Conservation (phyloP, 2,113 vertebrate species). For the Syngnathus floridae region DNA sequence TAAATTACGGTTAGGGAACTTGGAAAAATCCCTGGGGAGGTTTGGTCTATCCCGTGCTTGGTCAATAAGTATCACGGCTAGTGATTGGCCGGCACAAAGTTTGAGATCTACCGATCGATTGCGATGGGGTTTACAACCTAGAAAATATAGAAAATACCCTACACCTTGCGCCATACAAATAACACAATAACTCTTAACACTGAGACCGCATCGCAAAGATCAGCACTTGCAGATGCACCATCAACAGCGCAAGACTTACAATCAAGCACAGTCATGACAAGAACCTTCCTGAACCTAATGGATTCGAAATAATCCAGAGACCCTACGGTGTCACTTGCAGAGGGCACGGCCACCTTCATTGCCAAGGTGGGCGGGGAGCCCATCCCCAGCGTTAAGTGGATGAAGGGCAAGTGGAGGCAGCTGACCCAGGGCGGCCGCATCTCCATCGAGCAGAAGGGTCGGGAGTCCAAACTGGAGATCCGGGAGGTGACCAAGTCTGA, state of each 20-base stretch:
- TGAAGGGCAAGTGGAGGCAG: slow-evolving; percentile 98
- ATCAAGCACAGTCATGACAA: background rate
- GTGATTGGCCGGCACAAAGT: too few relatives aligned
- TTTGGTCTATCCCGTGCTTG: too few relatives aligned
- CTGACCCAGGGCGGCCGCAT: slow-evolving; percentile 90
- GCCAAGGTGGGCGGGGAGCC: slow-evolving; percentile 97
- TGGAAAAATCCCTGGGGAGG: too few relatives aligned
- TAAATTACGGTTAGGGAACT: too few relatives aligned
- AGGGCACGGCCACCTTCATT: slow-evolving; percentile 87
- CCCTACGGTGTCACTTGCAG: slow-evolving; percentile 55
- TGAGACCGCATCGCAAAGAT: too few relatives aligned
- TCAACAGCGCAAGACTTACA: too few relatives aligned
- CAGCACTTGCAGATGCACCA: too few relatives aligned
- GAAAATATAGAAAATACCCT: too few relatives aligned
- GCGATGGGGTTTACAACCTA: too few relatives aligned
- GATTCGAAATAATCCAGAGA: background rate
- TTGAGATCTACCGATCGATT: too few relatives aligned
- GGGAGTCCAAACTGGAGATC: slow-evolving; percentile 86
- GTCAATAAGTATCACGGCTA: too few relatives aligned
- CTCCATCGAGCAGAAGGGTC: slow-evolving; percentile 82
- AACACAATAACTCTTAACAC: background rate
- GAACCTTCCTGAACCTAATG: background rate
- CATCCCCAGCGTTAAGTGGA: slow-evolving; percentile 95
- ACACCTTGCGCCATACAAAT: background rate
- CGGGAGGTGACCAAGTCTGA: slow-evolving; percentile 84